phyloP scores from a whole-genome alignment of 2,797 vertebrate species.

The Phoxinus dragarum region DNA sequence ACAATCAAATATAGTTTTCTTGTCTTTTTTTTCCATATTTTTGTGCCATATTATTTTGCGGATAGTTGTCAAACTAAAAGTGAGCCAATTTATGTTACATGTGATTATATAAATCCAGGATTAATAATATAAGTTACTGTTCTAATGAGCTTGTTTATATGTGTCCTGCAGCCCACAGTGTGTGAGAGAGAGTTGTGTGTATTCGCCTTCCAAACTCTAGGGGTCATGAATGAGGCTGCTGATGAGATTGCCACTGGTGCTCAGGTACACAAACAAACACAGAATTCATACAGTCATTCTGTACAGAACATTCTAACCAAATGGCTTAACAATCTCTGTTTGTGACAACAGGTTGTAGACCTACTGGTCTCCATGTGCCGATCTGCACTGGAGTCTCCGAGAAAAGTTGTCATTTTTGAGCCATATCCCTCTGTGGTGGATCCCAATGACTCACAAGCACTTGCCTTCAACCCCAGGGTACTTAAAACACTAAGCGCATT shows the following conservation, averaged over 20 bases:
- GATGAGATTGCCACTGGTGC: conserved; percentile 92
- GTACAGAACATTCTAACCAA: not conserved
- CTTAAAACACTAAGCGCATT: conserved; percentile 16
- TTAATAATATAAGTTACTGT: not conserved
- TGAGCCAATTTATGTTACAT: not conserved
- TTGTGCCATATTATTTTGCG: not conserved
- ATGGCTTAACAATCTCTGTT: not conserved
- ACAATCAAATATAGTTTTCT: not conserved
- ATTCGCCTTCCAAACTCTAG: conserved; percentile 91
- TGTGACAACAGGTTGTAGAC: conserved; percentile 82
- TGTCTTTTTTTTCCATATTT: not conserved
- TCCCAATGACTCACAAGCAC: conserved; percentile 84
- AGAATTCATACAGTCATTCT: conserved; percentile 6
- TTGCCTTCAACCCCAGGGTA: conserved; percentile 90
- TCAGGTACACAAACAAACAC: conserved; percentile 78
- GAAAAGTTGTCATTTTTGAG: conserved; percentile 89
- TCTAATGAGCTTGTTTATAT: conserved; percentile 14
- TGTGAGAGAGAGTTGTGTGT: conserved; percentile 91
- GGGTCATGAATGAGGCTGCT: conserved; percentile 92
- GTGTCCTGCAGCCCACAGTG: conserved; percentile 82
- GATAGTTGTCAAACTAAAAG: not conserved
- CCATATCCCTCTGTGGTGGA: conserved; percentile 91
- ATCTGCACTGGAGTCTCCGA: conserved; percentile 86
- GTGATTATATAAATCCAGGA: not conserved
- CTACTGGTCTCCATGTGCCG: conserved; percentile 88